Base-by-base conservation (phyloP, 2,113 vertebrate genomes). In the Tretioscincus oriximinensis region DNA sequence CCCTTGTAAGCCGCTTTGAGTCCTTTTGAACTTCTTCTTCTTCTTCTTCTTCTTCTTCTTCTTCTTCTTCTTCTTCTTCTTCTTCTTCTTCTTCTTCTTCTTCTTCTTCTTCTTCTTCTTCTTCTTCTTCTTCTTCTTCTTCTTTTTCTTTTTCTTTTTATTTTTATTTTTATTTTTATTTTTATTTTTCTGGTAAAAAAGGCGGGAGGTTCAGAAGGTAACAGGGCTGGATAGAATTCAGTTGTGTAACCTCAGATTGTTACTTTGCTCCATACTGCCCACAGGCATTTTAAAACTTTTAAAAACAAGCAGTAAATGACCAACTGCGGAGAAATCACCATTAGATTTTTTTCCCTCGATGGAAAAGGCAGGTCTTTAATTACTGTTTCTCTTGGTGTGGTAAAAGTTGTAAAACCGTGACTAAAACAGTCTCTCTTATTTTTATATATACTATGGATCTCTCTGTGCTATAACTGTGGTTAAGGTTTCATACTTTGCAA, bases 311-410 rank as follows among this genome's bases (percentile, higher is more conserved):
- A 81, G 80, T 92, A 92, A 92, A 90, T 35, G 80, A 66, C 85
- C 81, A 85, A 81, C 89, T 91, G 85, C 75, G 76, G 81, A 89
- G 72, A 81, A 87, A 77, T 83, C 73, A 87, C 66, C 72, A 47
- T 85, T 77, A 87, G 84, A 68, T 76, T 93, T 93, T n/a, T 5
- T 61, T 91, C 85, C 86, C 89, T 82, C 89, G 80, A 81, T 77
- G 78, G 88, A 89, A 92, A 86, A 90, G 91, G 85, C 90, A 79
- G 90, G 83, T 80, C 90, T 92, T 94, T 93, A 93, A 93, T 92
- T 92, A 88, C 88, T 89, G 86, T 82, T 91, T 81, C 75, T 84
- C 81, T 80, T 79, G 89, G 74, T 87, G 83, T 87, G 73, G 67
- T 67, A 84, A 77, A 90, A 72, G 77, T 90, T 92, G 79, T 95